phyloP scores from a whole-genome alignment of 2,888 invertebrate genomes.

The Aricia artaxerxes region DNA sequence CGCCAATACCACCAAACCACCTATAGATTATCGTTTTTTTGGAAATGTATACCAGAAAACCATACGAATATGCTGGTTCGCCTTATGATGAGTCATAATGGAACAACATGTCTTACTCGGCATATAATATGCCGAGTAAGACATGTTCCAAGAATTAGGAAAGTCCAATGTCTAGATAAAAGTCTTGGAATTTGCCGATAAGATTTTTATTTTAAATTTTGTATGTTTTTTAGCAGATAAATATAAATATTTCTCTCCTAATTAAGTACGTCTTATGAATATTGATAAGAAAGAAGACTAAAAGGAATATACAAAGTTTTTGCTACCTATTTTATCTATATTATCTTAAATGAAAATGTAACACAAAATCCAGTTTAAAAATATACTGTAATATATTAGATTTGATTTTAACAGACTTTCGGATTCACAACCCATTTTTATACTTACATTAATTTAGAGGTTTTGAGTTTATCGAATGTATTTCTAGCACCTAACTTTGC shows the following conservation, averaged over 20 bases:
- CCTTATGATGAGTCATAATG: background rate
- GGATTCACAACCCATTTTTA: background rate
- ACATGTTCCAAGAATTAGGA: conserved; percentile 25
- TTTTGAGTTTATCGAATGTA: background rate
- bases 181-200: background rate
- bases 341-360: background rate
- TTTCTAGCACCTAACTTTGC: background rate
- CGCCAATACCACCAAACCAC: too few species aligned
- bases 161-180: background rate
- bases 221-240: background rate
- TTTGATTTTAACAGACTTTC: background rate
- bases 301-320: background rate
- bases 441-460: too few species aligned
- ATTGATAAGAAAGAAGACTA: background rate
- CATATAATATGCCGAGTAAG: background rate
- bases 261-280: background rate
- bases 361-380: background rate
- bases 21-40: background rate
- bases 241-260: background rate
- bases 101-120: conserved; percentile 13
- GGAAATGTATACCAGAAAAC: background rate
- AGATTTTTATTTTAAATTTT: background rate
- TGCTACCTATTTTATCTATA: background rate
- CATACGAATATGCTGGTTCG: background rate
- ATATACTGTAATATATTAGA: background rate